Conservation (phyloP, 64 coral and sea anemone genomes). For the Stichodactyla helianthus region DNA sequence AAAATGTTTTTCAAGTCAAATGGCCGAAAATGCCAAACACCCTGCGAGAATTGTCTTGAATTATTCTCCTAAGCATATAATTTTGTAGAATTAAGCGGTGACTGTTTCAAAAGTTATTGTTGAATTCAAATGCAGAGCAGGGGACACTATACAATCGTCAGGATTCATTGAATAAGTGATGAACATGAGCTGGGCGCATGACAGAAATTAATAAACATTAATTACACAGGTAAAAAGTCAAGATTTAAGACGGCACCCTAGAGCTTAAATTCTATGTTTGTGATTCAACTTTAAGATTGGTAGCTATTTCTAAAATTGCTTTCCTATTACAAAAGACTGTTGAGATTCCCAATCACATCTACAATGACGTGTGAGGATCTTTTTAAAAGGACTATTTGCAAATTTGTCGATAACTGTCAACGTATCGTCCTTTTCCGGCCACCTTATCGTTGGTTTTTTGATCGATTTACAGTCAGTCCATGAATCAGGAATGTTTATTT, state of each 20-base stretch:
- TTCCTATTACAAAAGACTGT: too few relatives aligned
- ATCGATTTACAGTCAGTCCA: not conserved
- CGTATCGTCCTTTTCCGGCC: too few relatives aligned
- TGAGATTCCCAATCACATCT: too few relatives aligned
- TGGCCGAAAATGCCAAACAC: not conserved
- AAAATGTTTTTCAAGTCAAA: not conserved
- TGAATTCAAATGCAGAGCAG: not conserved
- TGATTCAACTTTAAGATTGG: too few relatives aligned
- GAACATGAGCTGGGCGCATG: not conserved
- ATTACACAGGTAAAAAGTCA: not conserved
- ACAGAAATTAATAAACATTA: not conserved
- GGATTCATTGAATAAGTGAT: not conserved
- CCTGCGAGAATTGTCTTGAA: not conserved
- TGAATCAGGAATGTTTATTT: not conserved
- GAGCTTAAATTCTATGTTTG: too few relatives aligned
- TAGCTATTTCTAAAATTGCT: too few relatives aligned
- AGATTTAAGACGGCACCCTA: too few relatives aligned
- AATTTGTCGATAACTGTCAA: too few relatives aligned
- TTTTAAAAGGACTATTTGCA: too few relatives aligned
- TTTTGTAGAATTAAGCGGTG: not conserved
- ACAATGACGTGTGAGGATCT: too few relatives aligned
- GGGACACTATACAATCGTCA: not conserved
- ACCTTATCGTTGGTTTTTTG: too few relatives aligned
- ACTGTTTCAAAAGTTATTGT: conserved; percentile 1
- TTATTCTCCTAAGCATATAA: not conserved